Evolutionary conservation across 2,888 invertebrate genomes (phyloP), one percentile per base, ranked within the genome.

Genomic region (Spialia ferax): DNA sequence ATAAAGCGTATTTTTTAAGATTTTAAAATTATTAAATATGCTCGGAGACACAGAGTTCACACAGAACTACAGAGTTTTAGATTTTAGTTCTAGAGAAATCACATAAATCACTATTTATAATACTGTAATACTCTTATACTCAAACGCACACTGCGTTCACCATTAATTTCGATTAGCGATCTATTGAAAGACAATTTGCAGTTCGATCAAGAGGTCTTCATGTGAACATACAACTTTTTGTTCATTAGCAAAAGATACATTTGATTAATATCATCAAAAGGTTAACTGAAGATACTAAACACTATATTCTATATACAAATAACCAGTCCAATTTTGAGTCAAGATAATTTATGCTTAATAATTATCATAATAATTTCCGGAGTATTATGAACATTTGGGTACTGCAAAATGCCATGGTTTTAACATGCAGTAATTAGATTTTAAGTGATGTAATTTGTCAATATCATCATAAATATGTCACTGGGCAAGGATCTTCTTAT

Each of bases 111-210:
- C n/a, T n/a, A n/a, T n/a, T n/a, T n/a, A n/a, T 15, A 54, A 6
- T 54, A 7, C 6, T 54, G 5, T 15, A 3, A 22, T 22, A 22
- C 6, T 22, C 10, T 2, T 15, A 7, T 7, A 50, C 10, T 50
- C 22, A 5, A 20, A 22, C 18, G 22, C 48, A 48, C 7, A 32
- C 15, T 7, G 15, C 7, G 15, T 22, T 50, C 22, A 22, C 50
- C 22, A 50, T 22, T 57, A 57, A 57, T 38, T 42, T 57, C 57
- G 57, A 57, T 57, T 57, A 57, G 56, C n/a, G 57, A 57, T 38
- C 57, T 57, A 57, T 38, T 38, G 57, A 57, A 57, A 38, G 38
- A n/a, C 57, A 57, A 57, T 57, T 57, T 57, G 57, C 57, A 38
- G 38, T 38, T 20, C 56, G 38, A 22, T n/a, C 8, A 26, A 48